Percentiles rank a stretch among this genome's conserved stretches.
These are phyloP conservation scores for Catharus minimus DNA, from an alignment of 2,113 vertebrate species.

Conservation along the genomic window DNA sequence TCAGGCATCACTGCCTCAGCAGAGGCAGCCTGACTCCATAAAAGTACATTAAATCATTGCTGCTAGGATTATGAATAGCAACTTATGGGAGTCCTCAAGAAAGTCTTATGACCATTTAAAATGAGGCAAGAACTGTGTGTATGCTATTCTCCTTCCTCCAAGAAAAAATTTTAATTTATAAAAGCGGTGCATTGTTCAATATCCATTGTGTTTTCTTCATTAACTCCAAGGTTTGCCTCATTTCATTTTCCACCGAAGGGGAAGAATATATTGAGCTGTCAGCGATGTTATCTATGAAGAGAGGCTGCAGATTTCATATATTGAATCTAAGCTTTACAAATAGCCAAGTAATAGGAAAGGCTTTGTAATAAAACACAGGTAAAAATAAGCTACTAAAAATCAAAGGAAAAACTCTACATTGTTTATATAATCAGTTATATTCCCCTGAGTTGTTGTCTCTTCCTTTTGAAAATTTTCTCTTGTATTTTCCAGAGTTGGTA, in stretches of 20 bases:
- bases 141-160: neutral
- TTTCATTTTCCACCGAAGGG: constrained; percentile 51
- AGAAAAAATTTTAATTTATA: constrained; percentile 48
- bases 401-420: constrained; percentile 58
- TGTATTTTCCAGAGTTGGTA: neutral
- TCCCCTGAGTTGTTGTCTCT: neutral
- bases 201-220: constrained; percentile 63
- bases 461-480: constrained; percentile 2
- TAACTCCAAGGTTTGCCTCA: constrained; percentile 55
- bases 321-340: constrained; percentile 69
- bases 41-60: constrained; percentile 27
- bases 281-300: constrained; percentile 44
- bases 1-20: neutral
- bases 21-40: neutral
- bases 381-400: constrained; percentile 63
- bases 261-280: constrained; percentile 43
- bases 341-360: constrained; percentile 64
- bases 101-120: constrained; percentile 21
- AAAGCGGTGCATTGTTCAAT: constrained; percentile 22
- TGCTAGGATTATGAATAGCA: constrained; percentile 11
- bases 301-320: constrained; percentile 57
- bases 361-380: constrained; percentile 61
- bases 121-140: neutral
- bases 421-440: constrained; percentile 59
- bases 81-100: constrained; percentile 17